Percentiles rank a stretch among this genome's conserved stretches.
These are phyloP conservation scores for Napeogenes inachia DNA, from an alignment of 2,888 invertebrate genomes.

Conservation along the genomic window DNA sequence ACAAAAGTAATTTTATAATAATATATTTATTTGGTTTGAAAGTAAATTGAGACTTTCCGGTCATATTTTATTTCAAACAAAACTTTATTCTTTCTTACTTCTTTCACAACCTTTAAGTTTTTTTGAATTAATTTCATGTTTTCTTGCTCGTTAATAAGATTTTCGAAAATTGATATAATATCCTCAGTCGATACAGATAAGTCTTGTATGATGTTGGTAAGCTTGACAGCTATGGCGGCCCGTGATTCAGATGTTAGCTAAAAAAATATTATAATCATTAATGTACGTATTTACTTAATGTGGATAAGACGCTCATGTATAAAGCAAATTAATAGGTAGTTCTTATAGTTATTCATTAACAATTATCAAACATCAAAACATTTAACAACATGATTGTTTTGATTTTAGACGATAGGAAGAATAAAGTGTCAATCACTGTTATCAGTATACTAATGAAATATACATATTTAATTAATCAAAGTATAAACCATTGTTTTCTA, in stretches of 20 bases:
- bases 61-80: slow-evolving; percentile 37
- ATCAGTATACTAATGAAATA: no score
- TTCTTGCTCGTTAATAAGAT: slow-evolving; percentile 49
- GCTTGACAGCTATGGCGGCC: slow-evolving; percentile 52
- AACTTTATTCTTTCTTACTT: slow-evolving; percentile 32
- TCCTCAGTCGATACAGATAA: slow-evolving; percentile 31
- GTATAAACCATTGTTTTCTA: no score
- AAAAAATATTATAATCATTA: slow-evolving; percentile 9
- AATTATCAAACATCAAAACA: no score
- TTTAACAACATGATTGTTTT: no score
- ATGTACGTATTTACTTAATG: no score
- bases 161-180: slow-evolving; percentile 41
- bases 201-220: slow-evolving; percentile 43
- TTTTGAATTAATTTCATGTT: slow-evolving; percentile 43
- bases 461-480: no score
- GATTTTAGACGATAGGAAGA: no score
- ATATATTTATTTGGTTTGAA: slow-evolving; percentile 35
- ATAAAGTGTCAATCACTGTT: no score
- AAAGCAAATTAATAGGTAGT: no score
- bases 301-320: no score
- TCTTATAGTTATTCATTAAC: no score
- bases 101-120: slow-evolving; percentile 13
- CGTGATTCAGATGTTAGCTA: slow-evolving; percentile 58
- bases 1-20: no score
- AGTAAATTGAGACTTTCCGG: slow-evolving; percentile 50